phyloP scores from a whole-genome alignment of 2,888 invertebrate genomes.

The Lydus trimaculatus region DNA sequence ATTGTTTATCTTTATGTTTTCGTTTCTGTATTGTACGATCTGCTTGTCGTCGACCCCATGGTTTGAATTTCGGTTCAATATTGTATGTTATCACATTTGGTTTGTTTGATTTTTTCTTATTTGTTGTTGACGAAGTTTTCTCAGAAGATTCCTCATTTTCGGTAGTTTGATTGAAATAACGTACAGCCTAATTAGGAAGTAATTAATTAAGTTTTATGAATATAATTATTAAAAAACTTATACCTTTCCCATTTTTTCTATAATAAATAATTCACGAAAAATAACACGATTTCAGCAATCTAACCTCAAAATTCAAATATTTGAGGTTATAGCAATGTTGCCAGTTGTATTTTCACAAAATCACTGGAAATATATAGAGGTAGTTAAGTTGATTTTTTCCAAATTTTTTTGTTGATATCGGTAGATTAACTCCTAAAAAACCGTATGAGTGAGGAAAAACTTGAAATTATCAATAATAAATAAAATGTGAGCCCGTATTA shows the following conservation, averaged over 20 bases:
- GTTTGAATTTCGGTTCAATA: slow-evolving; percentile 31
- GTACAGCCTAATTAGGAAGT: neutral
- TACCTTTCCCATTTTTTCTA: neutral
- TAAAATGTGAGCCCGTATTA: too few relatives aligned
- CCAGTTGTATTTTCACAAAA: too few relatives aligned
- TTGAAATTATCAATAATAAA: too few relatives aligned
- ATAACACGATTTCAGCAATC: too few relatives aligned
- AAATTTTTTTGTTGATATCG: too few relatives aligned
- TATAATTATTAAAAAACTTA: neutral
- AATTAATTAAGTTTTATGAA: neutral
- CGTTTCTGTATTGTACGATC: slow-evolving; percentile 29
- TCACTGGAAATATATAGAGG: too few relatives aligned
- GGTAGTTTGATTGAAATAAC: neutral
- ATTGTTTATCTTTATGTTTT: slow-evolving; percentile 34
- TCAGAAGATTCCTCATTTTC: neutral
- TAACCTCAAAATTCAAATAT: too few relatives aligned
- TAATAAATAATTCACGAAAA: too few relatives aligned
- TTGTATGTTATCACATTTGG: slow-evolving; percentile 21
- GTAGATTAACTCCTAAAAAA: too few relatives aligned
- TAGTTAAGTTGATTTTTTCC: too few relatives aligned
- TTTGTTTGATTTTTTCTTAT: slow-evolving; percentile 1
- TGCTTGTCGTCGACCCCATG: slow-evolving; percentile 42
- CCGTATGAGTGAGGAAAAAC: too few relatives aligned
- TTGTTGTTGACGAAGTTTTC: neutral
- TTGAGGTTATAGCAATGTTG: too few relatives aligned